phyloP scores from a whole-genome alignment of 2,797 vertebrate species.

The Rhinoraja longicauda region DNA sequence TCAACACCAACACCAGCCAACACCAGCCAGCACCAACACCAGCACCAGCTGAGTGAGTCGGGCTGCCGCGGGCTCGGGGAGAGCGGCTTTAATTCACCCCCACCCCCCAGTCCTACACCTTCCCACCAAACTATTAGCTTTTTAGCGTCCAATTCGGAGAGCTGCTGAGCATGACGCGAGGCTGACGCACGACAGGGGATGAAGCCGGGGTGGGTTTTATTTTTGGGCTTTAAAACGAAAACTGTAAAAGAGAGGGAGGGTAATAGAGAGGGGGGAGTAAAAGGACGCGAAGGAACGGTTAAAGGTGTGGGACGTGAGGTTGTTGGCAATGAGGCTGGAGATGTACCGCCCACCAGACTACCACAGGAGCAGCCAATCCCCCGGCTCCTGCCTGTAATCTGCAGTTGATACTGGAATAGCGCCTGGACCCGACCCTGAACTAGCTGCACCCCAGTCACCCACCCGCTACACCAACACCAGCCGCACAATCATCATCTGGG shows the following conservation, averaged over 20 bases:
- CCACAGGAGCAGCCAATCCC: no score
- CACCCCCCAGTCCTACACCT: neutral
- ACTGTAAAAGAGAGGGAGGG: neutral
- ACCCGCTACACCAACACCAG: neutral
- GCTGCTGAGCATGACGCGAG: constrained; percentile 27
- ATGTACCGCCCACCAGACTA: neutral
- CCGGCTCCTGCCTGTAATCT: neutral
- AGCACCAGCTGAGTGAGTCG: neutral
- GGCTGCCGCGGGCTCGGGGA: neutral
- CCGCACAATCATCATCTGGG: neutral
- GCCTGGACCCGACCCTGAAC: neutral
- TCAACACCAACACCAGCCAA: no score
- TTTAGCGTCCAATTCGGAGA: constrained; percentile 31
- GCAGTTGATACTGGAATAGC: neutral
- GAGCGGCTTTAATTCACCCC: neutral
- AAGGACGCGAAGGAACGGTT: neutral
- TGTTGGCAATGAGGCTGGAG: neutral
- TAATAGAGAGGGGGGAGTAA: neutral
- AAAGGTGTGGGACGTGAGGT: neutral
- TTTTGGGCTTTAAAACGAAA: neutral
- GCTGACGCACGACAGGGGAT: constrained; percentile 34
- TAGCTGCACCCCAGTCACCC: neutral
- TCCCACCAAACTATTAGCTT: constrained; percentile 20
- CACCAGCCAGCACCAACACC: no score
- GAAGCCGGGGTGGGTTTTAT: neutral